Conservation (phyloP, 2,888 invertebrate genomes). For the Chloroclysta siterata region DNA sequence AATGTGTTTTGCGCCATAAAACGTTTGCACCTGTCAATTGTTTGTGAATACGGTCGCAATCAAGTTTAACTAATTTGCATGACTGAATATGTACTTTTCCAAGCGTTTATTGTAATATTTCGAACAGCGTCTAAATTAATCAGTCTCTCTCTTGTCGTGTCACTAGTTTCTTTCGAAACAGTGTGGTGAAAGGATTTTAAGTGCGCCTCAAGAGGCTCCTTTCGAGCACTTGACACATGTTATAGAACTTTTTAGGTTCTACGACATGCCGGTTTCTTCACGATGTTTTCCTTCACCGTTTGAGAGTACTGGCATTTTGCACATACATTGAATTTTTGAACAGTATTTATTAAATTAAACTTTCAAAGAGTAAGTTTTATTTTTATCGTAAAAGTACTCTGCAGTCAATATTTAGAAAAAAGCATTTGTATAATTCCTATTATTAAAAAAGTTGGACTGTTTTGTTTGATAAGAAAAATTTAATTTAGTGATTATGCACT, state of each 20-base stretch:
- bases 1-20: neutral
- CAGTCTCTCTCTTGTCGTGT: too few species aligned
- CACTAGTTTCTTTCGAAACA: too few species aligned
- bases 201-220: too few species aligned
- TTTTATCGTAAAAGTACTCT: neutral
- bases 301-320: too few species aligned
- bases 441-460: conserved; percentile 17
- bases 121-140: conserved; percentile 5
- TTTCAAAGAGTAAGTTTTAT: neutral
- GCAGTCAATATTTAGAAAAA: conserved; percentile 26
- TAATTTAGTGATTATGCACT: neutral
- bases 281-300: too few species aligned
- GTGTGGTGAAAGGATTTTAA: too few species aligned
- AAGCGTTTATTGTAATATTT: conserved; percentile 2
- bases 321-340: too few species aligned
- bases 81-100: neutral
- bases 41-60: neutral
- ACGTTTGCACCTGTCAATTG: neutral
- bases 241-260: too few species aligned
- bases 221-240: too few species aligned
- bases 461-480: conserved; percentile 44
- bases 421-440: conserved; percentile 31
- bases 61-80: neutral
- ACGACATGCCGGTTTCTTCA: too few species aligned
- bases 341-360: conserved; percentile 8